Conservation (phyloP, 1,140 invertebrate species). For the Pseudobourletiella spinata region DNA sequence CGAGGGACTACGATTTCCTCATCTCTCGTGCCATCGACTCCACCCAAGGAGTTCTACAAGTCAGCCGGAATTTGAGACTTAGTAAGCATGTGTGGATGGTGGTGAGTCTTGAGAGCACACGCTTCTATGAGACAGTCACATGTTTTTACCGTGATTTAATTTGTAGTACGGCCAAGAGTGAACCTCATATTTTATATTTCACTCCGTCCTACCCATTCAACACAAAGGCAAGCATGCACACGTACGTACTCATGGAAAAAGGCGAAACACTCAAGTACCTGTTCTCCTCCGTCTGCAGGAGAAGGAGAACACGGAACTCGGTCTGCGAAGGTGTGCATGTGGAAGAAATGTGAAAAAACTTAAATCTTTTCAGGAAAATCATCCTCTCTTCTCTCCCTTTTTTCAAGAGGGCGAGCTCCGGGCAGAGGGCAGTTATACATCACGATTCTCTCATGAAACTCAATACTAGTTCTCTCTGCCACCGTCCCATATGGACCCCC, state of each 20-base stretch:
- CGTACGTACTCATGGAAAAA: too few relatives aligned
- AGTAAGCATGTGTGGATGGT: neutral
- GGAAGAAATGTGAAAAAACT: neutral
- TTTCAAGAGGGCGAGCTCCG: neutral
- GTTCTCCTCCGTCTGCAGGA: too few relatives aligned
- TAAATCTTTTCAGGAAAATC: conserved; percentile 4
- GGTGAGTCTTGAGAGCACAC: too few relatives aligned
- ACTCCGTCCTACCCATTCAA: neutral
- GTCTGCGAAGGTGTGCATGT: neutral
- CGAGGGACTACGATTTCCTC: too few relatives aligned
- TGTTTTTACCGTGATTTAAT: too few relatives aligned
- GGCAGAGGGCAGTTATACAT: neutral
- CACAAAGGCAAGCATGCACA: too few relatives aligned
- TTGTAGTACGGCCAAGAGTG: neutral
- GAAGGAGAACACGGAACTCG: neutral
- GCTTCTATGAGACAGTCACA: too few relatives aligned
- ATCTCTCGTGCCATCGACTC: too few relatives aligned
- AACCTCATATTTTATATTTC: neutral
- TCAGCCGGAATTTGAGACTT: neutral
- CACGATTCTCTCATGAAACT: neutral
- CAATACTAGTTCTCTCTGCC: too few relatives aligned
- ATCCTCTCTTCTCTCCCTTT: neutral
- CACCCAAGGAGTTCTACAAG: too few relatives aligned
- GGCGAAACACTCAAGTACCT: neutral
- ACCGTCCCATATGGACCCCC: too few relatives aligned